Conservation (phyloP, 2,797 vertebrate genomes). For the Neosilurus mollespiculum region DNA sequence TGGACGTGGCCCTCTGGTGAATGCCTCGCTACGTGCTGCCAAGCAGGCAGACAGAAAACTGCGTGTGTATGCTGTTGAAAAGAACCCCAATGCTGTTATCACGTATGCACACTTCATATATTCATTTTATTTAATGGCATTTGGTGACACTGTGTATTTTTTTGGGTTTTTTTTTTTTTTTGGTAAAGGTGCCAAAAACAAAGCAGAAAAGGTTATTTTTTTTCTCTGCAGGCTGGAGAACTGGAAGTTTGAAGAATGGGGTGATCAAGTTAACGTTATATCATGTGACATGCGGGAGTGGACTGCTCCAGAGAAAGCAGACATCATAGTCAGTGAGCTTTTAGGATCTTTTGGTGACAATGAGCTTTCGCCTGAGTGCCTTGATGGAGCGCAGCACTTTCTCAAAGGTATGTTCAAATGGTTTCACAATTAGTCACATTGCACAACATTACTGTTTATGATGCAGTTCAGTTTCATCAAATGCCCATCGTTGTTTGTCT, state of each 20-base stretch:
- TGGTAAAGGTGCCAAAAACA: too few relatives aligned
- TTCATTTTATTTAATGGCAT: neutral
- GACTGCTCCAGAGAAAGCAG: slow-evolving; percentile 87
- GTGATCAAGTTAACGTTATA: slow-evolving; percentile 89
- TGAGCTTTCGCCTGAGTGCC: slow-evolving; percentile 89
- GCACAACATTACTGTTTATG: neutral
- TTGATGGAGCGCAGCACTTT: slow-evolving; percentile 89
- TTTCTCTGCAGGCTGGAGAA: slow-evolving; percentile 80
- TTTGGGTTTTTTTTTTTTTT: neutral
- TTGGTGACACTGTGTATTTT: too few relatives aligned
- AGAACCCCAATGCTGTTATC: slow-evolving; percentile 90
- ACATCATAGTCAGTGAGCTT: slow-evolving; percentile 91
- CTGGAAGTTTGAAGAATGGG: slow-evolving; percentile 95
- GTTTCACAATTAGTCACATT: neutral
- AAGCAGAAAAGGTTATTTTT: neutral
- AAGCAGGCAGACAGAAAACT: slow-evolving; percentile 83
- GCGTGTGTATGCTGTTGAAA: slow-evolving; percentile 88
- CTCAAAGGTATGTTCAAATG: slow-evolving; percentile 77
- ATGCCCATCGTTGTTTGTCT: neutral
- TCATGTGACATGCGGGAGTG: slow-evolving; percentile 91
- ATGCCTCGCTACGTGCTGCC: slow-evolving; percentile 85
- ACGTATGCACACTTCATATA: slow-evolving; percentile 77
- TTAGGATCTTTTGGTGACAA: slow-evolving; percentile 93
- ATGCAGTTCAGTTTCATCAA: neutral
- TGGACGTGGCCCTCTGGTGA: slow-evolving; percentile 88